Percentiles rank a stretch among this genome's conserved stretches.
Evolutionary conservation across 92 coral and sea anemone genomes (phyloP).

Genomic region (Porites rus): DNA sequence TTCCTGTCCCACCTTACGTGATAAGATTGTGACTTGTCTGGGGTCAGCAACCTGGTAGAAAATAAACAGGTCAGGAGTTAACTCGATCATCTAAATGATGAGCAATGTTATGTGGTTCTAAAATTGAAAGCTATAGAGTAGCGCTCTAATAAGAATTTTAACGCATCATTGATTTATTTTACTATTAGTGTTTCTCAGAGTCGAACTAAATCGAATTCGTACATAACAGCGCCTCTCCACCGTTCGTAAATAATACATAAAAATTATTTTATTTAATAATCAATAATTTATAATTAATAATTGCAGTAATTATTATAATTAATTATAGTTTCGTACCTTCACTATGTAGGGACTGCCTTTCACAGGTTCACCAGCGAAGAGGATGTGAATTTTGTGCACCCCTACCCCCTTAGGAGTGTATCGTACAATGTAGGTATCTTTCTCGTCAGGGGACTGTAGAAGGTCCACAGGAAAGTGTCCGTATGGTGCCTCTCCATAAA

Average conservation of each 20-base stretch:
- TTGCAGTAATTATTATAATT: no score
- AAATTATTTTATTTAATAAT: no score
- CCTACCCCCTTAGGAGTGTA: constrained; percentile 91
- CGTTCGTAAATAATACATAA: no score
- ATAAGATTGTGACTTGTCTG: constrained; percentile 71
- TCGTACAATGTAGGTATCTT: constrained; percentile 85
- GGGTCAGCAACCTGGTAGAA: constrained; percentile 77
- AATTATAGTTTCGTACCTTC: constrained; percentile 57
- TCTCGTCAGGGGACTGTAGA: constrained; percentile 76
- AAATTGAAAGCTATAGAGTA: neutral
- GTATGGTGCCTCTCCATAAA: constrained; percentile 91
- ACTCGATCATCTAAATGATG: no score
- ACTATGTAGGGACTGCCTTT: constrained; percentile 92
- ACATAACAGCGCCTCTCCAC: no score
- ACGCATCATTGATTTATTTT: no score
- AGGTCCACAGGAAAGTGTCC: constrained; percentile 90
- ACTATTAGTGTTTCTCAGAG: no score
- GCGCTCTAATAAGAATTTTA: neutral
- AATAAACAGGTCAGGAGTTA: no score
- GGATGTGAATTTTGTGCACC: constrained; percentile 87
- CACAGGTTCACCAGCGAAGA: constrained; percentile 81
- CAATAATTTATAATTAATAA: no score
- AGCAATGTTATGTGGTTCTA: no score
- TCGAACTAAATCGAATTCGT: no score
- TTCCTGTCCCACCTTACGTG: constrained; percentile 56